Base-by-base conservation (phyloP, 2,888 invertebrate genomes). In the Ennomos erosarius region DNA sequence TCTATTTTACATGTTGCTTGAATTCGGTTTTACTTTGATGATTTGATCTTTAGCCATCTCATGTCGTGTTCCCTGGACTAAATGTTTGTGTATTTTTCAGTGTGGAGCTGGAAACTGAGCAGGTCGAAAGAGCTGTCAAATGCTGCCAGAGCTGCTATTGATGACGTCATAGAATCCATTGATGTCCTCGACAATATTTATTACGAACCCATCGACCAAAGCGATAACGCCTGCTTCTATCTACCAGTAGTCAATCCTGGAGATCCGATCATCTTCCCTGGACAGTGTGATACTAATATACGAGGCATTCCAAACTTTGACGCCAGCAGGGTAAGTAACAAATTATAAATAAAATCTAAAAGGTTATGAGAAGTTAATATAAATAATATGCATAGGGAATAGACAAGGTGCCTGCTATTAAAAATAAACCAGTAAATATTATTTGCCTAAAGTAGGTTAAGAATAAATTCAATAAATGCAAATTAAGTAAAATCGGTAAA, bases 101-200 rank as follows among this genome's bases (percentile, higher is more conserved):
- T 82, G 1, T 72, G 70, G 67, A 86, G 87, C 52, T 89, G 89
- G 89, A 88, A 88, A 62, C 68, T 90, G 0, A 87, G 88, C 58
- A 78, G 84, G 13, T 71, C 78, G 0, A 79, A 71, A 36, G 55
- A 65, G 26, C 67, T 86, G 9, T 64, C 75, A 0, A 4, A 57
- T 5, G 40, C 51, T 0, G 76, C 80, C 0, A 61, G 55, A 8
- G 46, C 46, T 1, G 72, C 68, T 0, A 87, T 87, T 12, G 70
- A 81, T 48, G 62, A 50, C 9, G 72, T 75, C 0, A 76, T 86
- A 1, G 55, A 70, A 1, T 58, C 51, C 6, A 70, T 82, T 9
- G 68, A 76, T n/a, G 85, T 86, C 0, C 70, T 88, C 0, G 70
- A 81, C 43, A 70, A 81, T 16, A 68, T 67, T 6, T 86, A 79